These are phyloP conservation scores for Gambusia yucatana DNA, from an alignment of 2,797 vertebrate genomes.

Conservation along the genomic window DNA sequence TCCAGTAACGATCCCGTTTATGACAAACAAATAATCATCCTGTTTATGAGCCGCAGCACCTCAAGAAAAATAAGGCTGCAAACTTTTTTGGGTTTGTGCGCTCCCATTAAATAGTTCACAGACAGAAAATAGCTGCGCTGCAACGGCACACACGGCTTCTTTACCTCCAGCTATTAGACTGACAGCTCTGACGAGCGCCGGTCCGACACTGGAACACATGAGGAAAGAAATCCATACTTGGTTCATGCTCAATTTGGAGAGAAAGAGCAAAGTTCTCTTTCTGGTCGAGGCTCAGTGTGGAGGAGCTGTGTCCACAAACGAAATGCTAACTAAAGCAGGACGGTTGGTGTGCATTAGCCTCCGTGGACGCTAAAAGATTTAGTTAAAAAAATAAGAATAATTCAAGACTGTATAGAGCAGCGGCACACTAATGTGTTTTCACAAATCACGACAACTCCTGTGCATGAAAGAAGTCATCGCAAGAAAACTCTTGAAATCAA, in stretches of 20 bases:
- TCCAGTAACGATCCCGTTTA: slow-evolving; percentile 48
- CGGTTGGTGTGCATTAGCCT: slow-evolving; percentile 24
- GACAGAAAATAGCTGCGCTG: slow-evolving; percentile 8
- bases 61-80: slow-evolving; percentile 34
- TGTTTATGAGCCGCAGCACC: slow-evolving; percentile 38
- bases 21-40: slow-evolving; percentile 48
- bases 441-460: slow-evolving; percentile 50
- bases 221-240: slow-evolving; percentile 35
- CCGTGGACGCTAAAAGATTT: slow-evolving; percentile 11
- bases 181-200: slow-evolving; percentile 23
- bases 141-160: slow-evolving; percentile 2
- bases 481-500: no score
- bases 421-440: slow-evolving; percentile 47
- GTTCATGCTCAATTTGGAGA: slow-evolving; percentile 15
- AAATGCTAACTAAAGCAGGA: slow-evolving; percentile 12
- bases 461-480: slow-evolving; percentile 31
- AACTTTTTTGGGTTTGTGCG: slow-evolving; percentile 16
- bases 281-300: slow-evolving; percentile 17
- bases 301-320: background rate
- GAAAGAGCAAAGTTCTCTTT: slow-evolving; percentile 34
- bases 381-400: slow-evolving; percentile 8
- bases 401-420: slow-evolving; percentile 23
- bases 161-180: slow-evolving; percentile 19
- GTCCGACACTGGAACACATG: background rate
- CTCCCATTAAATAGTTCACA: slow-evolving; percentile 24